These are phyloP conservation scores for Urocolius indicus DNA, from an alignment of 2,113 vertebrate genomes.

Conservation along the genomic window DNA sequence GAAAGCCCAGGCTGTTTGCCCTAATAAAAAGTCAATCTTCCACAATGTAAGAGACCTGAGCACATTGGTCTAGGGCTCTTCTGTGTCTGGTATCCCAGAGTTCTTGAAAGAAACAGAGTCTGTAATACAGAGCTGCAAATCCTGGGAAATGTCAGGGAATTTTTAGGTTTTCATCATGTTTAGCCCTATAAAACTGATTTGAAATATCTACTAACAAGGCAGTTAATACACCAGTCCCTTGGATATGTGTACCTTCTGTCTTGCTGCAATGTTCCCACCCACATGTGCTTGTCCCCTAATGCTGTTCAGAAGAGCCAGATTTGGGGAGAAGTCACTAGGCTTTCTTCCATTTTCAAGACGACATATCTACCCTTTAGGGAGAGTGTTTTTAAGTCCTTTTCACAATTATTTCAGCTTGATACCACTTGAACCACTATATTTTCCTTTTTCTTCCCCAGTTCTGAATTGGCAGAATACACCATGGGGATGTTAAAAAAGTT, in stretches of 20 bases:
- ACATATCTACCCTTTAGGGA: neutral
- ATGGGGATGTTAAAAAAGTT: neutral
- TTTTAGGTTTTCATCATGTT: neutral
- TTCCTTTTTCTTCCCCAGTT: neutral
- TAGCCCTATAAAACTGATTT: neutral
- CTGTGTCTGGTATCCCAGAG: neutral
- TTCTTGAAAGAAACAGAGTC: neutral
- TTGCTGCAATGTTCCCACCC: neutral
- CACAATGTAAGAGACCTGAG: neutral
- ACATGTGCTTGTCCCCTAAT: neutral
- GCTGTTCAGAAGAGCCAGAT: neutral
- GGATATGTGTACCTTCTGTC: neutral
- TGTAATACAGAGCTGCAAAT: neutral
- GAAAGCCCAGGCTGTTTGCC: neutral
- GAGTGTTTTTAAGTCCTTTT: neutral
- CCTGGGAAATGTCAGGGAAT: neutral
- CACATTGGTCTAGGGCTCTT: neutral
- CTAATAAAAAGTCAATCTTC: neutral
- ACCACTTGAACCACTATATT: neutral
- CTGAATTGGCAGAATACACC: neutral
- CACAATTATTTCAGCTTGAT: neutral
- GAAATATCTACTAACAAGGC: neutral
- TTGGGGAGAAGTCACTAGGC: neutral
- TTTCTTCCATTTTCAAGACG: neutral
- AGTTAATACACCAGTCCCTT: neutral